phyloP scores from a whole-genome alignment of 2,113 vertebrate genomes.

The Zapornia atra region DNA sequence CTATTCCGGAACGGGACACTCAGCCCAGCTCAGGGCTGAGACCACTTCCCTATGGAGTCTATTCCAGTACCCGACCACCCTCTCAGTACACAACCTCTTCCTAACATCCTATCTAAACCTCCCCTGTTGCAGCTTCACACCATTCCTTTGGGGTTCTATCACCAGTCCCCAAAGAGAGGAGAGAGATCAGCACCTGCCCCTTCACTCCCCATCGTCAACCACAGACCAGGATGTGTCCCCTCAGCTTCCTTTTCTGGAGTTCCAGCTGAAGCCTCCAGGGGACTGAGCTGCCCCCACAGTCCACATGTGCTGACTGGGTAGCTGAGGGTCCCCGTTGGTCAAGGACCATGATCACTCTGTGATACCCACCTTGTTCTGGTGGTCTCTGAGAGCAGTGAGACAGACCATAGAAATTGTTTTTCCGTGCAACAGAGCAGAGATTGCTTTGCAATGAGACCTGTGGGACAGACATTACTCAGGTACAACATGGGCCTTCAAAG shows the following conservation, averaged over 20 bases:
- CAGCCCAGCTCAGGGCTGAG: too few relatives aligned
- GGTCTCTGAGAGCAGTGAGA: neutral
- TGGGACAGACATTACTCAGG: neutral
- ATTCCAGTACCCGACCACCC: too few relatives aligned
- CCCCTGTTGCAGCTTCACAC: too few relatives aligned
- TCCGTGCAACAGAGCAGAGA: neutral
- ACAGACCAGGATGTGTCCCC: too few relatives aligned
- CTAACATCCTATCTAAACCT: too few relatives aligned
- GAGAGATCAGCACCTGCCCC: too few relatives aligned
- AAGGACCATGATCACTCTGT: rapidly evolving
- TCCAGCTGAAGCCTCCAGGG: neutral
- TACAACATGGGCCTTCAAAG: neutral
- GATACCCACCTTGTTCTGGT: neutral
- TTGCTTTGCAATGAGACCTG: neutral
- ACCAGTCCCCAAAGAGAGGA: too few relatives aligned
- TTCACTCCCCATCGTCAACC: too few relatives aligned
- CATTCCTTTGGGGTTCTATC: too few relatives aligned
- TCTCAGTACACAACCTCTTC: too few relatives aligned
- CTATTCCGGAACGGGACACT: too few relatives aligned
- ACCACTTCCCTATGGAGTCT: too few relatives aligned
- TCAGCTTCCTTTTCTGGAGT: neutral
- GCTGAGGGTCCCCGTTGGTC: neutral
- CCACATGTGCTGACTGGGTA: neutral
- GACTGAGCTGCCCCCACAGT: neutral
- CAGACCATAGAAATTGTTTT: neutral